Percentiles rank a stretch among this genome's conserved stretches.
Conservation (phyloP, 2,888 invertebrate species). For the Cryptus armator region DNA sequence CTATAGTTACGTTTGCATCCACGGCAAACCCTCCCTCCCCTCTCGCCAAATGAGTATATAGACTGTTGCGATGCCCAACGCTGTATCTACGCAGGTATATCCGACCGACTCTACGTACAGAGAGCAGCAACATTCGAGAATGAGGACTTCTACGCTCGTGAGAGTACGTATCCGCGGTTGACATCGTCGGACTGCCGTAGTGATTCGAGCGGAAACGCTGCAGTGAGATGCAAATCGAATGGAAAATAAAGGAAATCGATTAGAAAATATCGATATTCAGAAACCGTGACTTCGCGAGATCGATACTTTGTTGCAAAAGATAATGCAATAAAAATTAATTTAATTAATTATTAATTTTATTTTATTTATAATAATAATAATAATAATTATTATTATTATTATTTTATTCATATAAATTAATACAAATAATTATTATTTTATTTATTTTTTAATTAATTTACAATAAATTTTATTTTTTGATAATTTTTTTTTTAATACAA, state of each 20-base stretch:
- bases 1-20: constrained; percentile 27
- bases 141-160: constrained; percentile 54
- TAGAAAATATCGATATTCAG: background rate
- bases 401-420: too few relatives aligned
- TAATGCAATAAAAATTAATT: background rate
- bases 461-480: too few relatives aligned
- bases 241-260: constrained; percentile 39
- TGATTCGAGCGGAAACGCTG: constrained; percentile 60
- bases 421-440: too few relatives aligned
- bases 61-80: constrained; percentile 12
- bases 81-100: background rate
- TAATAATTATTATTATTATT: too few relatives aligned
- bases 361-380: too few relatives aligned
- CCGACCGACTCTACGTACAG: background rate
- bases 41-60: background rate
- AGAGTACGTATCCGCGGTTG: constrained; percentile 25
- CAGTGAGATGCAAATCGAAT: background rate
- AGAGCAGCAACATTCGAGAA: constrained; percentile 60
- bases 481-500: too few relatives aligned
- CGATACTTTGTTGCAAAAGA: background rate
- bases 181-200: constrained; percentile 57
- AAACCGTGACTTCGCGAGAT: background rate
- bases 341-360: too few relatives aligned
- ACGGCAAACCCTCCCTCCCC: background rate
- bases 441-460: too few relatives aligned